phyloP scores from a whole-genome alignment of 2,888 invertebrate species.

The Rotaria macrura region DNA sequence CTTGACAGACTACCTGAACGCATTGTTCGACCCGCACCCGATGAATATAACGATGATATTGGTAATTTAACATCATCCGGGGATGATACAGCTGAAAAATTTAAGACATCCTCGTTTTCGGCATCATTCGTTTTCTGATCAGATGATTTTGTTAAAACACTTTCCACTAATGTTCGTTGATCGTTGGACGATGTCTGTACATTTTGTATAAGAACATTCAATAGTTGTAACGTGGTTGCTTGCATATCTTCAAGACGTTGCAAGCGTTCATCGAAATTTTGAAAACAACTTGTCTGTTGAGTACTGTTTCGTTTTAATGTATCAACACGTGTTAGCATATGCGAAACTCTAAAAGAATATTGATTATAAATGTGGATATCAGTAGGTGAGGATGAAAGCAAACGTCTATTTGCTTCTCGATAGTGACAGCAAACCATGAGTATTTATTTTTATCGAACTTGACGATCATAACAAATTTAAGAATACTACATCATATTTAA shows the following conservation, averaged over 20 bases:
- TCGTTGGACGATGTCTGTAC: not conserved
- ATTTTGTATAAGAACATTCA: not conserved
- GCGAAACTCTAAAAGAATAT: not conserved
- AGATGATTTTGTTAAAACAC: not conserved
- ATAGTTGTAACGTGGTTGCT: not conserved
- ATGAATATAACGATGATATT: not conserved
- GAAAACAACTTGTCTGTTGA: not conserved
- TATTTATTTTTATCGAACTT: too few species aligned
- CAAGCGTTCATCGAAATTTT: constrained; percentile 11
- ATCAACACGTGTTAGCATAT: constrained; percentile 18
- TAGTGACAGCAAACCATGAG: too few species aligned
- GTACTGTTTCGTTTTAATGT: not conserved
- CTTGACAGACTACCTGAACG: not conserved
- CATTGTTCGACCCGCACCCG: not conserved
- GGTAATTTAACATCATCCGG: not conserved
- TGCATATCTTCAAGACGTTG: constrained; percentile 14
- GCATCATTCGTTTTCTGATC: not conserved
- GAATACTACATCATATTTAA: too few species aligned
- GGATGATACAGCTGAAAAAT: not conserved
- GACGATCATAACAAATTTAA: too few species aligned
- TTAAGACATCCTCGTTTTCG: not conserved
- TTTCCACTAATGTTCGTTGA: not conserved
- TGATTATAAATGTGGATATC: too few species aligned
- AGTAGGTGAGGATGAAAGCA: too few species aligned
- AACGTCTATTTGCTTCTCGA: too few species aligned